Evolutionary conservation across 2,888 invertebrate species (phyloP).

Genomic region (Macrosoma leucophasiata): DNA sequence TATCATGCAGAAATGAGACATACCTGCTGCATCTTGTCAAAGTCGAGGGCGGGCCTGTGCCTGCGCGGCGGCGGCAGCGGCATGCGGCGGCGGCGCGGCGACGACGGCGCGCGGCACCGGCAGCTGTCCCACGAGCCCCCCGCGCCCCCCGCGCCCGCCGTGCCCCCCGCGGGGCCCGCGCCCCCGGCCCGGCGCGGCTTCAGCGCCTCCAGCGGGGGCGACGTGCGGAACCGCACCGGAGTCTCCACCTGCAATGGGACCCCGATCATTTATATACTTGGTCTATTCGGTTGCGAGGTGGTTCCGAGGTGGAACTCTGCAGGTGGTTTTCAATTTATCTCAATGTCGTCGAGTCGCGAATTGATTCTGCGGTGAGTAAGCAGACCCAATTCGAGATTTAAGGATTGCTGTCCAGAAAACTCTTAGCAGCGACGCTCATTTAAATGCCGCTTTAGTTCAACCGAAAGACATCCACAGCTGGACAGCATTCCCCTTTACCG

Average conservation of each 20-base stretch:
- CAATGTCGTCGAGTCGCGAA: too few relatives aligned
- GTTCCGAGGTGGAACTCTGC: constrained; percentile 1
- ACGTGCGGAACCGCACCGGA: constrained; percentile 92
- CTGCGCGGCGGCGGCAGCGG: constrained; percentile 60
- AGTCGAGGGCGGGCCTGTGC: constrained; percentile 93
- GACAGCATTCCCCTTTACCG: too few relatives aligned
- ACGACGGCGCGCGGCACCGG: constrained; percentile 78
- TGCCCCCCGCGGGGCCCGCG: constrained; percentile 74
- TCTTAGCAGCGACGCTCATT: too few relatives aligned
- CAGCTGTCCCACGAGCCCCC: constrained; percentile 76
- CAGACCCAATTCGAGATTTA: too few relatives aligned
- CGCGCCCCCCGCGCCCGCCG: constrained; percentile 46
- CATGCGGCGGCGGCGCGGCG: constrained; percentile 64
- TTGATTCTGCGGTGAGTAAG: too few relatives aligned
- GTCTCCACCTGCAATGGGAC: constrained; percentile 76
- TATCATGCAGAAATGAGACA: too few relatives aligned
- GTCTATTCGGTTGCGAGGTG: constrained; percentile 41
- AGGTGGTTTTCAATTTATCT: too few relatives aligned
- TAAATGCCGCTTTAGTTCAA: too few relatives aligned
- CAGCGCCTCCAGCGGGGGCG: constrained; percentile 92
- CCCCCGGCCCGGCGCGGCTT: constrained; percentile 76
- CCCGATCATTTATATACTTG: constrained; percentile 29
- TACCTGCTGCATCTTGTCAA: constrained; percentile 98
- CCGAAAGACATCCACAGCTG: too few relatives aligned
- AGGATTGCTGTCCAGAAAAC: too few relatives aligned